These are phyloP conservation scores for Yoshiicerus persimilis DNA, from an alignment of 1,140 invertebrate genomes.

Conservation along the genomic window DNA sequence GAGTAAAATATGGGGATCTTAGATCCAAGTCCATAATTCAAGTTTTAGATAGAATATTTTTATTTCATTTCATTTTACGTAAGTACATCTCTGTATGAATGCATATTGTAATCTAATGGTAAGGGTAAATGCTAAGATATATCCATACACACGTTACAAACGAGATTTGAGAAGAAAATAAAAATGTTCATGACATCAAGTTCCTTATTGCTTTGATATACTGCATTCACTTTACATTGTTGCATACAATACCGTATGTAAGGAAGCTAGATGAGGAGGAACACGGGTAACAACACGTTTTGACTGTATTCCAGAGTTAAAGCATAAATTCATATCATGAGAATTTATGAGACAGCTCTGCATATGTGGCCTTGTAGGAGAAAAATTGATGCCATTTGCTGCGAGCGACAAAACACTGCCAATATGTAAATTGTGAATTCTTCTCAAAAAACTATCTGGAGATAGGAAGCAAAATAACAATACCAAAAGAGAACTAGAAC, in stretches of 20 bases:
- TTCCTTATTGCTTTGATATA: slow-evolving; percentile 9
- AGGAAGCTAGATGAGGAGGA: background rate
- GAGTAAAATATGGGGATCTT: slow-evolving; percentile 8
- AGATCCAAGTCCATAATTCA: background rate
- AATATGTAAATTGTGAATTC: slow-evolving; percentile 8
- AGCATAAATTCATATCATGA: slow-evolving; percentile 27
- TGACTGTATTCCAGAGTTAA: background rate
- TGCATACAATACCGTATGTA: background rate
- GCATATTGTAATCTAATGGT: background rate
- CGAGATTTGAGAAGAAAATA: slow-evolving; percentile 14
- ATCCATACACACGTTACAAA: background rate
- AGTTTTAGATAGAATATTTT: background rate
- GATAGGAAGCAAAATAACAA: background rate
- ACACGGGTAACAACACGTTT: background rate
- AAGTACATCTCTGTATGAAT: background rate
- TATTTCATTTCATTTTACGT: slow-evolving; percentile 19
- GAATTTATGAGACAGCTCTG: slow-evolving; percentile 32
- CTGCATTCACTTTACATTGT: background rate
- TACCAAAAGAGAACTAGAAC: background rate
- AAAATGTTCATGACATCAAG: slow-evolving; percentile 22
- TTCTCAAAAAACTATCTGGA: background rate
- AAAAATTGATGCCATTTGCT: slow-evolving; percentile 24
- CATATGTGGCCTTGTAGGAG: slow-evolving; percentile 11
- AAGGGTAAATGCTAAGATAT: background rate
- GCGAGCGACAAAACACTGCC: slow-evolving; percentile 9